These are phyloP conservation scores for Ctenopoma multispine DNA, from an alignment of 2,797 vertebrate genomes.

Conservation along the genomic window DNA sequence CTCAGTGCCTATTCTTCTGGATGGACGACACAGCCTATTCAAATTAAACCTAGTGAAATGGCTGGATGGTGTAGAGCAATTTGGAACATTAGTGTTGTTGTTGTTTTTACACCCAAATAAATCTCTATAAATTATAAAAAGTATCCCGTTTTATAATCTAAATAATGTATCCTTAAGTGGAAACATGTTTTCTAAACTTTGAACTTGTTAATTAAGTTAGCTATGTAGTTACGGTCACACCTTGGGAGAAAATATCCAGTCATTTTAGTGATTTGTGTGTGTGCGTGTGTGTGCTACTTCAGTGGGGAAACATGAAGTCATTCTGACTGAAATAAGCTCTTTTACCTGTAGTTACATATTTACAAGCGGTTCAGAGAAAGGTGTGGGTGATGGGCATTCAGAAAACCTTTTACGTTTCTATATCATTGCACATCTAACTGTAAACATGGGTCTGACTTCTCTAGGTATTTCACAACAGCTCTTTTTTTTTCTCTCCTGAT, in stretches of 20 bases:
- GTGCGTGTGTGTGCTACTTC: constrained; percentile 11
- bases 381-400: constrained; percentile 52
- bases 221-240: too few relatives aligned
- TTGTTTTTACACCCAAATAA: constrained; percentile 6
- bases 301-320: constrained; percentile 29
- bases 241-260: too few relatives aligned
- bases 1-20: neutral
- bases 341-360: constrained; percentile 31
- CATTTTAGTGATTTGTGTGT: constrained; percentile 16
- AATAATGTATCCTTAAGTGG: neutral
- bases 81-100: constrained; percentile 4
- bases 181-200: constrained; percentile 4
- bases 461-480: constrained; percentile 79
- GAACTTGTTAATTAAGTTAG: neutral
- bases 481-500: constrained; percentile 58
- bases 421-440: constrained; percentile 54
- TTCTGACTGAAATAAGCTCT: constrained; percentile 32
- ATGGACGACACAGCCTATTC: neutral
- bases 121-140: neutral
- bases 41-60: neutral
- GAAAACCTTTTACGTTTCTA: constrained; percentile 51
- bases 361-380: constrained; percentile 21
- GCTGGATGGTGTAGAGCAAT: neutral
- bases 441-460: constrained; percentile 70
- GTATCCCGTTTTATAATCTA: neutral